Conservation (phyloP, 2,797 vertebrate genomes). For the Borostomias antarcticus region DNA sequence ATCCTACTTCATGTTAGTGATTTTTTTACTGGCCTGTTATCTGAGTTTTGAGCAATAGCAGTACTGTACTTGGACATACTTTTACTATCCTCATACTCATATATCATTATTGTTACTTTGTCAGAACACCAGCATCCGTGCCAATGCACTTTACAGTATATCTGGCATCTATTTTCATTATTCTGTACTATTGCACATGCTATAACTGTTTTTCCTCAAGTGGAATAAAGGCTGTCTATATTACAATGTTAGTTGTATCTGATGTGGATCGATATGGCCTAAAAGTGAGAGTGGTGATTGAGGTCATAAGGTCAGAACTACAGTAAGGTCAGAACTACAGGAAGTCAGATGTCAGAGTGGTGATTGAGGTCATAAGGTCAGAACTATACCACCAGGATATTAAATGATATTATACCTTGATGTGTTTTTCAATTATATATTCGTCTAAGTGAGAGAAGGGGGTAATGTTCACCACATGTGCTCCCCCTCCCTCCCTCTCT, state of each 20-base stretch:
- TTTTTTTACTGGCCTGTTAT: conserved; percentile 47
- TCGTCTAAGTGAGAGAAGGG: conserved; percentile 51
- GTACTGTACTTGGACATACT: conserved; percentile 46
- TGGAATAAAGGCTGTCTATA: conserved; percentile 71
- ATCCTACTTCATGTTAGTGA: conserved; percentile 11
- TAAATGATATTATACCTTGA: no score
- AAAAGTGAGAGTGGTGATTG: background rate
- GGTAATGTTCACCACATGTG: conserved; percentile 71
- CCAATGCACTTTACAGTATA: conserved; percentile 54
- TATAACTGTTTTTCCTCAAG: conserved; percentile 43
- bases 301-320: conserved; percentile 9
- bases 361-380: no score
- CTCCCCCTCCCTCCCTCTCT: no score
- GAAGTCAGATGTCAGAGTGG: no score
- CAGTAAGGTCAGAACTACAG: conserved; percentile 38
- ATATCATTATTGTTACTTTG: conserved; percentile 50
- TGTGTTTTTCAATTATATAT: conserved; percentile 47
- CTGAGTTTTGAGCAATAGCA: conserved; percentile 37
- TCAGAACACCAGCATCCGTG: no score
- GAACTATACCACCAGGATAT: no score
- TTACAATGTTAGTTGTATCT: conserved; percentile 48
- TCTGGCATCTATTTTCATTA: conserved; percentile 55
- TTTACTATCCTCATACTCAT: conserved; percentile 46
- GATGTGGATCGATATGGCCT: background rate
- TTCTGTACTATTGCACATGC: conserved; percentile 45